Evolutionary conservation across 2,797 vertebrate genomes (phyloP).

Genomic region (Philypnodon macrostomus): DNA sequence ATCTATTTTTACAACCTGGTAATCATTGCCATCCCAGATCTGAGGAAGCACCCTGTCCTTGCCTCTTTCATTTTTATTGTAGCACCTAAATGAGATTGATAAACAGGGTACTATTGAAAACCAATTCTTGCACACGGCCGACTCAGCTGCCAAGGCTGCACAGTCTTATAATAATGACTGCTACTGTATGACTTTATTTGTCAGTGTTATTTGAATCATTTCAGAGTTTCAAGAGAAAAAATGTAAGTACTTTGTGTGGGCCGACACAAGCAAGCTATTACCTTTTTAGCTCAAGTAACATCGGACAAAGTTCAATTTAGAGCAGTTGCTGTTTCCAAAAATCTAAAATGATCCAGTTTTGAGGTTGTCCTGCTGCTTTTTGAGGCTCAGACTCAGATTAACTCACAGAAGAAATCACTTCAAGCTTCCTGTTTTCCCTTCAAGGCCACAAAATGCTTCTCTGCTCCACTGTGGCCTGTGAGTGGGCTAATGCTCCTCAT

Average conservation of each 20-base stretch:
- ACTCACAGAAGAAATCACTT: constrained; percentile 25
- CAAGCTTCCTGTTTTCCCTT: constrained; percentile 22
- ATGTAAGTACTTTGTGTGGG: no score
- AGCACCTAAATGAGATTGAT: not conserved
- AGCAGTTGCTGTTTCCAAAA: constrained; percentile 5
- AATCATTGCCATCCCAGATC: not conserved
- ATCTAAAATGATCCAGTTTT: constrained; percentile 18
- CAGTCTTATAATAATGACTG: not conserved
- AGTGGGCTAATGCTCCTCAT: constrained; percentile 67
- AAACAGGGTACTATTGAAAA: constrained; percentile 1
- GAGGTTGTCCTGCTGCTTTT: not conserved
- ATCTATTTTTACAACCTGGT: no score
- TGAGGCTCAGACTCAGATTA: constrained; percentile 18
- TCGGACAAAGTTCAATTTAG: constrained; percentile 7
- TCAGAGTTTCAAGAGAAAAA: no score
- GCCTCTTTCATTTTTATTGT: not conserved
- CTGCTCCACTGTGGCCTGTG: constrained; percentile 48
- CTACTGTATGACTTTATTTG: not conserved
- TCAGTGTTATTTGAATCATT: no score
- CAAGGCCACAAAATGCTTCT: constrained; percentile 58
- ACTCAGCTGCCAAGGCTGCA: not conserved
- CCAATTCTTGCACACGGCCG: not conserved
- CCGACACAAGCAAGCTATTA: not conserved
- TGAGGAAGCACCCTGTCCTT: not conserved
- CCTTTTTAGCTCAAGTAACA: not conserved